Percentiles rank a stretch among this genome's conserved stretches.
These are phyloP conservation scores for Sinocyclocheilus anshuiensis DNA, from an alignment of 2,113 vertebrate species.

Conservation along the genomic window DNA sequence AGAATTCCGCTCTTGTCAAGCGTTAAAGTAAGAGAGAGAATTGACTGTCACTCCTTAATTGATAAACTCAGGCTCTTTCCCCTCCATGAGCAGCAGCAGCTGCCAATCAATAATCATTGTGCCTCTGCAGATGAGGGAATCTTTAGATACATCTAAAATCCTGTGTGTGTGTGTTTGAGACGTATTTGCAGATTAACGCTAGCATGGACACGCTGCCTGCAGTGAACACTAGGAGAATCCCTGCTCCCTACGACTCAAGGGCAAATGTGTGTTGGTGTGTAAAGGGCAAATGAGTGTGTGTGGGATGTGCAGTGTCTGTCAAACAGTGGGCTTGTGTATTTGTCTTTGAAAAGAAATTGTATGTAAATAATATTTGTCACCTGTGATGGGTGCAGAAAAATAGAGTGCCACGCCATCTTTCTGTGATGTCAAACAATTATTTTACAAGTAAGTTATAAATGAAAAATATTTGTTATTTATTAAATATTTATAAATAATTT, in stretches of 20 bases:
- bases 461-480: too few relatives aligned
- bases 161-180: slow-evolving; percentile 46
- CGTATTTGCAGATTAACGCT: slow-evolving; percentile 78
- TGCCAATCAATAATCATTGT: slow-evolving; percentile 82
- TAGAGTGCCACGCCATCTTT: background rate
- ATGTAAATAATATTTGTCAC: background rate
- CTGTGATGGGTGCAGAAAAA: background rate
- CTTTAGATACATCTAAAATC: slow-evolving; percentile 87
- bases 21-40: slow-evolving; percentile 75
- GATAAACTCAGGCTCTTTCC: slow-evolving; percentile 81
- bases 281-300: background rate
- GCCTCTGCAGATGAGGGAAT: slow-evolving; percentile 68
- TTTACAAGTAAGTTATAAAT: too few relatives aligned
- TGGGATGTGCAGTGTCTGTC: slow-evolving; percentile 1
- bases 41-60: slow-evolving; percentile 87
- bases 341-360: background rate
- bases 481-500: too few relatives aligned
- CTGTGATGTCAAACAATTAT: background rate
- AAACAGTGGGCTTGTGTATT: background rate
- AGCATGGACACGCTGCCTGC: slow-evolving; percentile 57
- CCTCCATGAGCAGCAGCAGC: slow-evolving; percentile 59
- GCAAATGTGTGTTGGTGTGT: slow-evolving; percentile 57
- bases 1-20: slow-evolving; percentile 66
- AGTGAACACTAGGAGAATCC: background rate
- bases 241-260: slow-evolving; percentile 65